Percentiles rank a stretch among this genome's conserved stretches.
phyloP scores from a whole-genome alignment of 2,113 vertebrate genomes.

The Odontesthes bonariensis region DNA sequence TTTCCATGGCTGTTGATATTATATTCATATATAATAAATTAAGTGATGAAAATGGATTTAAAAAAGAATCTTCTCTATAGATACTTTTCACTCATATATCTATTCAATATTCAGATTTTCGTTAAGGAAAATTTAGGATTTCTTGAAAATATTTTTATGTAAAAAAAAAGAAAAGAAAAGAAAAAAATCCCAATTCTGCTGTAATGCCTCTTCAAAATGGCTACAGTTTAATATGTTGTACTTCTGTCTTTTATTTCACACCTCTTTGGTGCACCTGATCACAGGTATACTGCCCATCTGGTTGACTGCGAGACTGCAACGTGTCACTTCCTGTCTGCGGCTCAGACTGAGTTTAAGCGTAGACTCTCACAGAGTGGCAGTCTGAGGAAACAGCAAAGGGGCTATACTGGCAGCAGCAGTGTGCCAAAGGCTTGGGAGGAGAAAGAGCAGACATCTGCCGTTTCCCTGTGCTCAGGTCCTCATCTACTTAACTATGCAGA shows the following conservation, averaged over 20 bases:
- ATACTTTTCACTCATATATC: no score
- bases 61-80: no score
- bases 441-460: conserved; percentile 75
- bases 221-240: conserved; percentile 25
- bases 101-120: no score
- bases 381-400: conserved; percentile 88
- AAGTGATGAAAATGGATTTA: no score
- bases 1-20: no score
- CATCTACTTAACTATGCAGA: conserved; percentile 86
- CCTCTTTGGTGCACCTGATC: conserved; percentile 84
- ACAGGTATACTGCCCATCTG: conserved; percentile 77
- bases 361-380: conserved; percentile 77
- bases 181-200: background rate
- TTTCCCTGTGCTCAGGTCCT: conserved; percentile 87
- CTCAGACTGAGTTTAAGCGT: conserved; percentile 79
- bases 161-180: background rate
- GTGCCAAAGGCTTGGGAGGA: conserved; percentile 81
- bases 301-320: conserved; percentile 85
- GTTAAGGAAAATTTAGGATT: no score
- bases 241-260: conserved; percentile 19
- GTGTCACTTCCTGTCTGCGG: conserved; percentile 83
- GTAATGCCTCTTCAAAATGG: background rate
- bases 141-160: no score
- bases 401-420: conserved; percentile 81
- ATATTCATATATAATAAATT: no score